phyloP scores from a whole-genome alignment of 2,888 invertebrate species.

The Chloromyia formosa region DNA sequence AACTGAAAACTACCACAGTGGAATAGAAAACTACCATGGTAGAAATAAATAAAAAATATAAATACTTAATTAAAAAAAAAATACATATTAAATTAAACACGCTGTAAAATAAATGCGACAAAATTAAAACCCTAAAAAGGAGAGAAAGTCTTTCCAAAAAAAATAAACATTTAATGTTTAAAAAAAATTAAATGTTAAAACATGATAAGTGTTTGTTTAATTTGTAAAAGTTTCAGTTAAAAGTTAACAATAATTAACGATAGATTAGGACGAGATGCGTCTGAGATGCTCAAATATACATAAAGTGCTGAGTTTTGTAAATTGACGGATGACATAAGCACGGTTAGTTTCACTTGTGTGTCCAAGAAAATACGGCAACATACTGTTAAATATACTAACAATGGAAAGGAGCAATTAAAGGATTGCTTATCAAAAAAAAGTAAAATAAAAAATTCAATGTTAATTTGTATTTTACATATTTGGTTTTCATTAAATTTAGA shows the following conservation, averaged over 20 bases:
- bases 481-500: too few relatives aligned
- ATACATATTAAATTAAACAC: conserved; percentile 1
- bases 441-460: too few relatives aligned
- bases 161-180: not conserved
- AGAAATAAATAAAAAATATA: not conserved
- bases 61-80: not conserved
- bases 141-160: not conserved
- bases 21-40: not conserved
- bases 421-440: too few relatives aligned
- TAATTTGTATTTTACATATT: too few relatives aligned
- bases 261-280: conserved; percentile 9
- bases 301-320: not conserved
- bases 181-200: conserved; percentile 3
- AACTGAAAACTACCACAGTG: not conserved
- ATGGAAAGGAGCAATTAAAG: too few relatives aligned
- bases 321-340: not conserved
- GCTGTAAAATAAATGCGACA: conserved; percentile 28
- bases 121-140: not conserved
- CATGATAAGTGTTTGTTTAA: conserved; percentile 9
- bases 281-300: conserved; percentile 25
- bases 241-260: conserved; percentile 33
- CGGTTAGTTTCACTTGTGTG: too few relatives aligned
- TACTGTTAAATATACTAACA: too few relatives aligned
- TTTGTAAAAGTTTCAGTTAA: conserved; percentile 33
- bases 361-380: too few relatives aligned